Base-by-base conservation (phyloP, 2,113 vertebrate species). In the Chauna torquata region DNA sequence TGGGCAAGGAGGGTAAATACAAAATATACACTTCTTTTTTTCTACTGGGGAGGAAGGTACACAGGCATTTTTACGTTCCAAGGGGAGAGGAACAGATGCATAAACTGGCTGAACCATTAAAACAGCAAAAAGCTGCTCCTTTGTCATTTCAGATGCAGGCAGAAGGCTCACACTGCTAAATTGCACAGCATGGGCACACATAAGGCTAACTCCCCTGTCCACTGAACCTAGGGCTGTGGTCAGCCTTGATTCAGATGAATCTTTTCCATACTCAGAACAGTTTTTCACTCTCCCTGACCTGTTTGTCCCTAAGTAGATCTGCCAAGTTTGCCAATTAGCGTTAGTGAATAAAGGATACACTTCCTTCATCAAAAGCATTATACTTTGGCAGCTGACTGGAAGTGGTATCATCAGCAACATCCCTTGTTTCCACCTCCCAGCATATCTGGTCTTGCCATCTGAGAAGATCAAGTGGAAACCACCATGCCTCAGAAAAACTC, bases 401-500 rank as follows among this genome's bases (percentile, higher is more conserved):
- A 77, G 57, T 17, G 34, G 25, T 20, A 62, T 24, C 66, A 61
- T 54, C 16, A 58, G 30, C 38, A 40, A 45, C 20, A 16, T 27
- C 74, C 50, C 42, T 54, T 49, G 32, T 38, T 74, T 40, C 52
- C 50, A 64, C 45, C 74, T 49, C 50, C 55, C 65, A 62, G 4
- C 32, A 61, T 22, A n/a, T 12, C 12, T 44, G 14, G 4, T n/a
- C 61, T 24, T 24, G 59, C 25, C 17, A 44, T 15, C 30, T 7
- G 34, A 18, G 28, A 86, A 74, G 82, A 62, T 24, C 72, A n/a
- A 5, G 36, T 82, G 36, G 36, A 84, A 77, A 61, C 19, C 11
- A 30, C 30, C 45, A 28, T 0, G 0, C 30, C 42, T 82, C 72
- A 55, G 9, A 24, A 15, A 64, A 20, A 38, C 42, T 14, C 22